A percentile compares a stretch with the other conserved stretches of the same genome.
Evolutionary conservation across 2,797 vertebrate species (phyloP).

Genomic region (Sciaenops ocellatus): DNA sequence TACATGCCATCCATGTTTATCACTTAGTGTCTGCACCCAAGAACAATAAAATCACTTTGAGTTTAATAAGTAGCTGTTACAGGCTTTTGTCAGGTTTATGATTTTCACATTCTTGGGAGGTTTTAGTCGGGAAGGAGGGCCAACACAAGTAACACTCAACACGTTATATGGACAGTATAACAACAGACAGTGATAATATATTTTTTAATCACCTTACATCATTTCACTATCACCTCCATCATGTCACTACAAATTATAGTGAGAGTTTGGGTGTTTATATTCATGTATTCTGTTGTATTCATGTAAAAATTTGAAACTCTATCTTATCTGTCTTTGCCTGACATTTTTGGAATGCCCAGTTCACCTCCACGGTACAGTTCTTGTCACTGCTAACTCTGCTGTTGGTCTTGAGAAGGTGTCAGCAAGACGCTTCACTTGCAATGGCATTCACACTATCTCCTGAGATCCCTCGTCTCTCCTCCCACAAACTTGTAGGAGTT

Average conservation of each 20-base stretch:
- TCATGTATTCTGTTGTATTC: too few relatives aligned
- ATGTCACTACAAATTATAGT: neutral
- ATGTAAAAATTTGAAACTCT: neutral
- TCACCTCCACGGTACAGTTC: neutral
- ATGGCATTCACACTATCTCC: neutral
- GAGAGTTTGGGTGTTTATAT: neutral
- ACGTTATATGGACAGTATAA: neutral
- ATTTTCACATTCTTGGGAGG: conserved; percentile 59
- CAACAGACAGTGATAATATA: neutral
- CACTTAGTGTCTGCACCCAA: conserved; percentile 48
- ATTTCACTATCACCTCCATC: neutral
- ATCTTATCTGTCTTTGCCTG: neutral
- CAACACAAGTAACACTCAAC: neutral
- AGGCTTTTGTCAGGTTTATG: conserved; percentile 63
- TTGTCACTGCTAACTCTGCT: neutral
- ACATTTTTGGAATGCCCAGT: too few relatives aligned
- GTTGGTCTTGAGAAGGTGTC: neutral
- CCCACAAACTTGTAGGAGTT: neutral
- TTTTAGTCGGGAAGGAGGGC: neutral
- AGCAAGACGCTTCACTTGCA: too few relatives aligned
- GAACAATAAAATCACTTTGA: conserved; percentile 69
- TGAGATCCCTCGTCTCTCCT: neutral
- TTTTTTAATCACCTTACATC: neutral
- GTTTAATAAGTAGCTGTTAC: conserved; percentile 58
- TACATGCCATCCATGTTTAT: conserved; percentile 54